Evolutionary conservation across 2,888 invertebrate genomes (phyloP).

Genomic region (Torymus texanus): DNA sequence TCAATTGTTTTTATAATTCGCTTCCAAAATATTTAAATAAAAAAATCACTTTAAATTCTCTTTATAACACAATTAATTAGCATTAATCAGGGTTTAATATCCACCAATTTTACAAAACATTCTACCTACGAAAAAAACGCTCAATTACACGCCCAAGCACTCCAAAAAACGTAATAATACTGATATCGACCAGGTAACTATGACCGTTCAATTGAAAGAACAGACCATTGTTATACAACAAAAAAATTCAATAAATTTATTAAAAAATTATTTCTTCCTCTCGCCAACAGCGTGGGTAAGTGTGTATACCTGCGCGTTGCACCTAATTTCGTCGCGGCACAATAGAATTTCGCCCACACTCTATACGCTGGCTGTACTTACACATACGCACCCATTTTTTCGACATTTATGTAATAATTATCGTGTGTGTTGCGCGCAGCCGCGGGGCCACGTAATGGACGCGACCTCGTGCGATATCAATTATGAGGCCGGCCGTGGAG

Average conservation of each 20-base stretch:
- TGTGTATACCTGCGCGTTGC: background rate
- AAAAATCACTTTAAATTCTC: no score
- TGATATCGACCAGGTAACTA: no score
- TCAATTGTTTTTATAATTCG: no score
- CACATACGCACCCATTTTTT: slow-evolving; percentile 27
- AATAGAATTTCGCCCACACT: background rate
- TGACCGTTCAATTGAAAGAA: background rate
- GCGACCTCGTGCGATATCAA: slow-evolving; percentile 39
- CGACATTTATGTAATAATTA: slow-evolving; percentile 42
- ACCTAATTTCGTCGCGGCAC: slow-evolving; percentile 23
- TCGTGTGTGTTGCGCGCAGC: background rate
- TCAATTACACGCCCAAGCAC: no score
- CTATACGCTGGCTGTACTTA: no score
- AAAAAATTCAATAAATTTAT: slow-evolving; percentile 32
- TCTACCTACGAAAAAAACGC: no score
- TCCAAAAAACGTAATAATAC: no score
- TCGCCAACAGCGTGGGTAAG: background rate
- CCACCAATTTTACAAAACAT: no score
- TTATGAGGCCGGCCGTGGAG: slow-evolving; percentile 1
- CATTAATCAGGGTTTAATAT: no score
- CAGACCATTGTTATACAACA: background rate
- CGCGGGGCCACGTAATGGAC: slow-evolving; percentile 13
- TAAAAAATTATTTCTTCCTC: slow-evolving; percentile 26
- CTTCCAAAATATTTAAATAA: no score
- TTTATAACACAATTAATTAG: no score